Percentiles rank a stretch among this genome's conserved stretches.
phyloP scores from a whole-genome alignment of 30 jellyfish, hydroid and myxozoan genomes.

The Aurelia sp. region DNA sequence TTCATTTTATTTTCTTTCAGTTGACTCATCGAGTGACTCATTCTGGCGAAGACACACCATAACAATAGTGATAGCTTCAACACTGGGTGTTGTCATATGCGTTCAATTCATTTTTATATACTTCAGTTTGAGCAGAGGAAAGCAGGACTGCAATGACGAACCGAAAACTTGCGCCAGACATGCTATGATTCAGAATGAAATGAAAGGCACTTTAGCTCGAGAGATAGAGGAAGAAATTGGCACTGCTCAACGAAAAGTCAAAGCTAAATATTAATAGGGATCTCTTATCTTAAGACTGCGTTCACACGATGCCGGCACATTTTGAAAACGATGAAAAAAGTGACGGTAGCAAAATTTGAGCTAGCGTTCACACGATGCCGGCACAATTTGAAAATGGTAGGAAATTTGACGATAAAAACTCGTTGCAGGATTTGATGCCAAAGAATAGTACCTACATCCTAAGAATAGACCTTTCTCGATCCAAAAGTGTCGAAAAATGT shows the following conservation, averaged over 20 bases:
- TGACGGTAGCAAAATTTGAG: no score
- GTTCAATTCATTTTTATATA: conserved; percentile 73
- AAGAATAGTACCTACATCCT: no score
- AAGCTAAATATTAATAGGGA: no score
- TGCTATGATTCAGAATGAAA: conserved; percentile 11
- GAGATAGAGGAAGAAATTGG: conserved; percentile 72
- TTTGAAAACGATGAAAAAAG: no score
- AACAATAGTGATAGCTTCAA: conserved; percentile 59
- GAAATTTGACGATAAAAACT: no score
- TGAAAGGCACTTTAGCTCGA: conserved; percentile 43
- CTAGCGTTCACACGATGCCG: no score
- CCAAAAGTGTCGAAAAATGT: no score
- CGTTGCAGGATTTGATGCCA: no score
- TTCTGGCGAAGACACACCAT: conserved; percentile 63
- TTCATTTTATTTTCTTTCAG: neutral
- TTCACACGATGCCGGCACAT: no score
- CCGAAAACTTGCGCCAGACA: conserved; percentile 64
- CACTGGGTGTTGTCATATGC: conserved; percentile 65
- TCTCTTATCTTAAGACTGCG: no score
- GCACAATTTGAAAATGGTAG: no score
- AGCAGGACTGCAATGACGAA: conserved; percentile 1
- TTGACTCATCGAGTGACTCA: conserved; percentile 30
- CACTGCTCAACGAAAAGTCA: conserved; percentile 4
- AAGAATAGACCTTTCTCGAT: no score
- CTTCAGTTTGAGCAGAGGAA: conserved; percentile 49